Evolutionary conservation across 1,140 invertebrate species (phyloP).

Genomic region (Nomia melanderi): DNA sequence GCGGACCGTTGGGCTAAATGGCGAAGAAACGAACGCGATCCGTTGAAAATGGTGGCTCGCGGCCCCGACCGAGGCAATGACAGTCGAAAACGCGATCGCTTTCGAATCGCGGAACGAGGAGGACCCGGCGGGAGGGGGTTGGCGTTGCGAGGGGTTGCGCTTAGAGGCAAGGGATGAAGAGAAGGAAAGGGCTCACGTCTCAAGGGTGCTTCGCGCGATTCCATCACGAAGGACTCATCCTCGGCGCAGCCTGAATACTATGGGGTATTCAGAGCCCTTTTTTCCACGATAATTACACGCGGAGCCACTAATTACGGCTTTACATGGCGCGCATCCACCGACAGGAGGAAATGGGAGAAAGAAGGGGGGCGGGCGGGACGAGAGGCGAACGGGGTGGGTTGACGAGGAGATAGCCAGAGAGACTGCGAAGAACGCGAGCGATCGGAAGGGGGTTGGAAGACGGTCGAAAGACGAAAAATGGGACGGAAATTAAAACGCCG

Average conservation of each 20-base stretch:
- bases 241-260: constrained; percentile 31
- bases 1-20: constrained; percentile 2
- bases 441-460: constrained; percentile 12
- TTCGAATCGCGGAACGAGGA: constrained; percentile 19
- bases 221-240: constrained; percentile 45
- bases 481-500: constrained; percentile 51
- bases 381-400: background rate
- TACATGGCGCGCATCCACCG: constrained; percentile 40
- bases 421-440: too few relatives aligned
- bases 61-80: constrained; percentile 18
- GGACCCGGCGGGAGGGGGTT: background rate
- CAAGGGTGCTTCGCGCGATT: constrained; percentile 48
- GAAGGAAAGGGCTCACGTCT: constrained; percentile 41
- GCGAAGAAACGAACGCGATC: background rate
- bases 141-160: too few relatives aligned
- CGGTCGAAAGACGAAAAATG: constrained; percentile 46
- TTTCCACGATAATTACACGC: constrained; percentile 69
- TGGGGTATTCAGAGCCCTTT: constrained; percentile 50
- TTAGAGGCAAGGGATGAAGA: background rate
- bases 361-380: constrained; percentile 13
- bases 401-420: too few relatives aligned
- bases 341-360: constrained; percentile 34
- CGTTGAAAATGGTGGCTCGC: background rate
- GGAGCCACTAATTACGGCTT: constrained; percentile 69
- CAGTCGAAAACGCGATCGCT: constrained; percentile 43